Conservation (phyloP, 2,888 invertebrate species). For the Philereme transversata region DNA sequence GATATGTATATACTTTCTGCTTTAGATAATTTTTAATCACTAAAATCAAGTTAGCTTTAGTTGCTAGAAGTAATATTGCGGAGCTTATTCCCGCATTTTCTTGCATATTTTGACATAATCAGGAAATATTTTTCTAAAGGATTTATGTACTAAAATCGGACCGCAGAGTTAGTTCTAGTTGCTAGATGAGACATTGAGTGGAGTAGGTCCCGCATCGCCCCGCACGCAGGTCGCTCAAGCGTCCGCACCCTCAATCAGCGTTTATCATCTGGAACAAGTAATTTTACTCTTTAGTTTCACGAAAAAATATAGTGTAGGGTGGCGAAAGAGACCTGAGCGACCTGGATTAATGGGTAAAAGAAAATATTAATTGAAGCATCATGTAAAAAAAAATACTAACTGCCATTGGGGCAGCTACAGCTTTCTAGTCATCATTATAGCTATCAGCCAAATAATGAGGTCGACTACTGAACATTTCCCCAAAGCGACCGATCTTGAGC, state of each 20-base stretch:
- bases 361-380: constrained; percentile 7
- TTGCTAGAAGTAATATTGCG: no score
- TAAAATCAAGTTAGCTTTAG: no score
- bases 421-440: no score
- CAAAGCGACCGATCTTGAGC: no score
- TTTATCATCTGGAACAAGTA: constrained; percentile 82
- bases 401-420: no score
- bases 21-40: no score
- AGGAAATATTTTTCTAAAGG: not conserved
- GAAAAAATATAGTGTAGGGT: constrained; percentile 50
- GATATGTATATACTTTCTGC: no score
- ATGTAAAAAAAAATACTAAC: no score
- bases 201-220: constrained; percentile 37
- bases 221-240: constrained; percentile 76
- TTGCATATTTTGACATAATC: not conserved
- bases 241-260: constrained; percentile 77
- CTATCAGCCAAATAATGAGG: no score
- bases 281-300: constrained; percentile 73
- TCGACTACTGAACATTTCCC: no score
- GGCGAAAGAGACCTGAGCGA: constrained; percentile 74
- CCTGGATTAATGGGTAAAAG: constrained; percentile 43
- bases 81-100: no score
- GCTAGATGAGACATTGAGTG: constrained; percentile 22
- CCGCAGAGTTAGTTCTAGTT: constrained; percentile 18
- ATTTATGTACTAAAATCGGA: not conserved